phyloP scores from a whole-genome alignment of 2,797 vertebrate genomes.

The Chlorospingus semifuscus region DNA sequence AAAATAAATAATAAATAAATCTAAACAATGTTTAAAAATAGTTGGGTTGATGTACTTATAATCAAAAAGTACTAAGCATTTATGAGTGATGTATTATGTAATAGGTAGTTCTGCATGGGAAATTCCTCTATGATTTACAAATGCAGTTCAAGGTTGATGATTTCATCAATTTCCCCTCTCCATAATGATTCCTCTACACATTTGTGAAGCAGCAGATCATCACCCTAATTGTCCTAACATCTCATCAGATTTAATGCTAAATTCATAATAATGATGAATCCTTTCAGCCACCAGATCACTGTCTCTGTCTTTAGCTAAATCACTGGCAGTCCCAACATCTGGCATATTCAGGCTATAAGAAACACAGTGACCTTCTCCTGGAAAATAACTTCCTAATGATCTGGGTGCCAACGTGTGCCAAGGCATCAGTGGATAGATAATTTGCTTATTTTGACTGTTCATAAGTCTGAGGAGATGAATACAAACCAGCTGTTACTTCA shows the following conservation, averaged over 20 bases:
- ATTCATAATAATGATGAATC: background rate
- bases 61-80: background rate
- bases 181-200: background rate
- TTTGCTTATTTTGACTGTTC: background rate
- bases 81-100: background rate
- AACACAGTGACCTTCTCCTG: background rate
- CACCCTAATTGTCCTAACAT: background rate
- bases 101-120: background rate
- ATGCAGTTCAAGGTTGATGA: background rate
- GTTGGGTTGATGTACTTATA: background rate
- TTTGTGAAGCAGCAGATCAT: background rate
- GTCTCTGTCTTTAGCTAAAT: background rate
- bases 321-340: background rate
- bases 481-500: background rate
- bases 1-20: background rate
- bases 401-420: background rate
- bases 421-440: background rate
- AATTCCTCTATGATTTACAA: slow-evolving; percentile 32
- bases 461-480: background rate
- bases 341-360: background rate
- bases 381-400: background rate
- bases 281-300: background rate
- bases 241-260: background rate
- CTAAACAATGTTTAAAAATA: background rate
- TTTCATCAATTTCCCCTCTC: background rate